phyloP scores from a whole-genome alignment of 2,888 invertebrate genomes.

The Tetheella fluctuosa region DNA sequence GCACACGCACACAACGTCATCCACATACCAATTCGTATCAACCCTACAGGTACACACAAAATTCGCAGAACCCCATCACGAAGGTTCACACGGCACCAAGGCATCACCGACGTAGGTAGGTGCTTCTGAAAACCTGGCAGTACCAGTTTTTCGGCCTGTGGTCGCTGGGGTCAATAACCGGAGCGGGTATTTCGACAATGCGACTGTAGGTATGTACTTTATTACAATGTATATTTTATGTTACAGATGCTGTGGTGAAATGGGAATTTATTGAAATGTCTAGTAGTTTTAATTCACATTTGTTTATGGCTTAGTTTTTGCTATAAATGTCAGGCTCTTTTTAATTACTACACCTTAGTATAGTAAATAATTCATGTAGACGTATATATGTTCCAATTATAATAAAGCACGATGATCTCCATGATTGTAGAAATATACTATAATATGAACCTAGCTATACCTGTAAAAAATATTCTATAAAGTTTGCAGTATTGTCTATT shows the following conservation, averaged over 20 bases:
- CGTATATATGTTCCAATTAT: too few relatives aligned
- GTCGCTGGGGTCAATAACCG: constrained; percentile 71
- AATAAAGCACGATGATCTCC: too few relatives aligned
- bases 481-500: too few relatives aligned
- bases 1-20: neutral
- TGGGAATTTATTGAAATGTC: neutral
- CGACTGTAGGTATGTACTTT: constrained; percentile 33
- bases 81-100: constrained; percentile 19
- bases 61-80: constrained; percentile 20
- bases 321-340: neutral
- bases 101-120: constrained; percentile 32
- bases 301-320: neutral
- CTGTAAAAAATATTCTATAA: too few relatives aligned
- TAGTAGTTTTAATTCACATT: neutral
- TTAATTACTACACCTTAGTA: too few relatives aligned
- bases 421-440: too few relatives aligned
- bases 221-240: constrained; percentile 24
- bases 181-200: constrained; percentile 71
- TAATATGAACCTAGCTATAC: too few relatives aligned
- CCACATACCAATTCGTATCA: neutral
- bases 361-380: too few relatives aligned
- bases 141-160: constrained; percentile 55
- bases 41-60: neutral
- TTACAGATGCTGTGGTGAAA: neutral
- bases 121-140: constrained; percentile 45